phyloP scores from a whole-genome alignment of 2,113 vertebrate genomes.

The Oncorhynchus masou region DNA sequence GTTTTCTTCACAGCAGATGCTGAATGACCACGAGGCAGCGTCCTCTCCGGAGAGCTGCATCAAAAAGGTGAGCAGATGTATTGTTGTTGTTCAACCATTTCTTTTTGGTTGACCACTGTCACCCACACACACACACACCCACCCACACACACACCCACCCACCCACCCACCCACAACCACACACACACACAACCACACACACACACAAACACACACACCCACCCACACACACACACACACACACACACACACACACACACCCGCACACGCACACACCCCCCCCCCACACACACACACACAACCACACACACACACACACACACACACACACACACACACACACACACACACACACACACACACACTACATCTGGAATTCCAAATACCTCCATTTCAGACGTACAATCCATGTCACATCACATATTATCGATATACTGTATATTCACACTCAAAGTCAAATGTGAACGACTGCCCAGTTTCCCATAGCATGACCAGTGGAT shows the following conservation, averaged over 20 bases:
- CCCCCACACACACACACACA: neutral
- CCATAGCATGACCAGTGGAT: too few relatives aligned
- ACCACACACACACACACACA: neutral
- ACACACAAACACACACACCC: too few relatives aligned
- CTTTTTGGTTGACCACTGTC: neutral
- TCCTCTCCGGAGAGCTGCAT: conserved; percentile 85
- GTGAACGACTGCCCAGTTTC: too few relatives aligned
- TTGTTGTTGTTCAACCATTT: neutral
- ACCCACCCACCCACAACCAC: accelerated
- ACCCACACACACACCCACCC: neutral
- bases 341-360: neutral
- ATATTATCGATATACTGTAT: too few relatives aligned
- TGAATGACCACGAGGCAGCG: conserved; percentile 82
- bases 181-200: too few relatives aligned
- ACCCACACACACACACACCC: neutral
- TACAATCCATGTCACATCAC: too few relatives aligned
- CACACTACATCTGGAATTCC: neutral
- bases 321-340: neutral
- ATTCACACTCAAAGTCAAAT: too few relatives aligned
- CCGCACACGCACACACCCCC: neutral
- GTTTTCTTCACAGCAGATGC: conserved; percentile 75
- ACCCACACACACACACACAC: too few relatives aligned
- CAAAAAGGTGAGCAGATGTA: conserved; percentile 85
- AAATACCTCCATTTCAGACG: too few relatives aligned
- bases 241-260: neutral